Evolutionary conservation across 2,797 vertebrate genomes (phyloP), one percentile per base, ranked within the genome.

Genomic region (Stomatorhinus walkeri): DNA sequence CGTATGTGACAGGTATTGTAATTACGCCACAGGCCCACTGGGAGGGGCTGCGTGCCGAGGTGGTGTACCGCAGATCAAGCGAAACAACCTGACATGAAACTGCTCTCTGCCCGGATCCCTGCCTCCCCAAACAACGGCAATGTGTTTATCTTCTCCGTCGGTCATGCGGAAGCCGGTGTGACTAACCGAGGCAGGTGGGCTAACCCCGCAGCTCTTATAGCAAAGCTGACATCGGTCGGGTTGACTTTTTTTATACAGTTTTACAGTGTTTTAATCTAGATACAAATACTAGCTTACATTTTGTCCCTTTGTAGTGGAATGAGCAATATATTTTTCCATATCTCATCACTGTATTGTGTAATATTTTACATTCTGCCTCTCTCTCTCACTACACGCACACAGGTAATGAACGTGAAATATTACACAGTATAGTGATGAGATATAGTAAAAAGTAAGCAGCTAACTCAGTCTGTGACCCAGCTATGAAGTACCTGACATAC

Each of bases 1-100:
- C n/a, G 24, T 8, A 46, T 86, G 88, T n/a, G 16, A 89, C 49
- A 16, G n/a, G 46, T 85, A 68, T 14, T 40, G 81, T 86, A 86
- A 85, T 86, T 86, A 68, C 83, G 28, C 43, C 46, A 85, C 59
- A 85, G 56, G 36, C 61, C 61, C 61, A 22, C 24, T 8, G 61
- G 83, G 46, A 52, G 9, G 12, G 24, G 9, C 12, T 24, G 14
- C 16, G 1, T 48, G 32, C 61, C 24, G 61, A 86, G 24, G 56
- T 56, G 83, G 10, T 4, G 22, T 9, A 54, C 54, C 7, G 43
- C 43, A 24, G 81, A 85, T 81, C 88, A 43, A 85, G 54, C 32
- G 54, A 68, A 51, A 68, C 81, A 52, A 85, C 56, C 61, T 52
- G 14, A 28, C 43, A 14, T 22, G 10, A 46, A 85, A 61, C 12